Evolutionary conservation across 53 echinoderm and acorn worm species (phyloP), one percentile per base, ranked within the genome.

Genomic region (Stichopus horrens): DNA sequence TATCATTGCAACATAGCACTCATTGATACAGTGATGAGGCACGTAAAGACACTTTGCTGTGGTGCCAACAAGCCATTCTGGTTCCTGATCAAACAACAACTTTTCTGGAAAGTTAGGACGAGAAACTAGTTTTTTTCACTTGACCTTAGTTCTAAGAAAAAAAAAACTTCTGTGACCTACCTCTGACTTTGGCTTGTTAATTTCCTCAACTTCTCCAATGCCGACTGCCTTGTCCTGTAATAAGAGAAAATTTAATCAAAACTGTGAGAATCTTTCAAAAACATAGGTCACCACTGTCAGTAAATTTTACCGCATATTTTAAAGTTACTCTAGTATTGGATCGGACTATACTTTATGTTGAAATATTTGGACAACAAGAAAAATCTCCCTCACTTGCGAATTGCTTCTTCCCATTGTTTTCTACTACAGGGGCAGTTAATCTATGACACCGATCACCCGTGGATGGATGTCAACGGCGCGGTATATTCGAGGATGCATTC

Each of bases 191-290:
- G 87, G 87, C 53, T 87, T 87, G 74, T 87, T 74, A 6, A 87
- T 75, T 58, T 87, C 87, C 74, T 87, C 74, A 9, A 87, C 87
- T 58, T 87, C 74, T 74, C 87, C 87, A 55, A 87, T 87, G 74
- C 87, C 87, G 4, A 87, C 21, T 22, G 87, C 87, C 56, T 87
- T 7, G 75, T 87, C 87, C 87, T 87, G 55, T 52, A 54, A 56
- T 53, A 75, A 57, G 65, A 87, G 13, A 13, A 83, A 83, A 71
- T 1, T 71, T 0, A 5, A n/a, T 18, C 71, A 71, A 18, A 71
- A 37, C 2, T 37, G 37, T 37, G 37, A 37, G 37, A 37, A 37
- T 37, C 37, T 37, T 37, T 37, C 37, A 0, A 37, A 37, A 37
- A 37, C 37, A 37, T 37, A 37, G 2, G 37, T 37, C 37, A 37